phyloP scores from a whole-genome alignment of 2,113 vertebrate genomes.

The Colistium nudipinnis region DNA sequence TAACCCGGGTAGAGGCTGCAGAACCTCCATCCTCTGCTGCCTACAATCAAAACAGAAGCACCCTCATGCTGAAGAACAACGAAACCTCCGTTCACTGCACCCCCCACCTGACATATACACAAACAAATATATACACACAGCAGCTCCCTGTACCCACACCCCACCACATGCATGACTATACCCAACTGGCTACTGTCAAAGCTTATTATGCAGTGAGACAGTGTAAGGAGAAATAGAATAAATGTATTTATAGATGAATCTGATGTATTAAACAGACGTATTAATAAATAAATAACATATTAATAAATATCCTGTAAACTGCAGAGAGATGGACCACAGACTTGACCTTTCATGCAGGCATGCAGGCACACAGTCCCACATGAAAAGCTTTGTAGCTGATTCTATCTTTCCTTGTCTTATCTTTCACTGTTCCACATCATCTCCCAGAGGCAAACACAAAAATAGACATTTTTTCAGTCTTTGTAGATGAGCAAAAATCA shows the following conservation, averaged over 20 bases:
- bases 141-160: neutral
- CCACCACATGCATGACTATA: constrained; percentile 24
- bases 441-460: constrained; percentile 31
- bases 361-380: constrained; percentile 12
- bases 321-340: constrained; percentile 59
- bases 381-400: constrained; percentile 61
- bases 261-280: too few relatives aligned
- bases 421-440: constrained; percentile 37
- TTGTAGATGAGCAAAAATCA: constrained; percentile 16
- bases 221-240: constrained; percentile 57
- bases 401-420: constrained; percentile 57
- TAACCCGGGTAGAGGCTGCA: neutral
- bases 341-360: constrained; percentile 4
- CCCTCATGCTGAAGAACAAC: constrained; percentile 27
- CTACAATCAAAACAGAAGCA: constrained; percentile 12
- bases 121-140: neutral
- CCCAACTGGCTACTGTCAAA: constrained; percentile 55
- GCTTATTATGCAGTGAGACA: constrained; percentile 45
- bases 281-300: constrained; percentile 76
- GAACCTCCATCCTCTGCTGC: constrained; percentile 4
- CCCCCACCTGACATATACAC: neutral
- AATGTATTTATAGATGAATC: constrained; percentile 65
- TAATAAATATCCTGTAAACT: constrained; percentile 71
- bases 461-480: constrained; percentile 11
- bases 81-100: constrained; percentile 9